Evolutionary conservation across 2,113 vertebrate species (phyloP), one percentile per base, ranked within the genome.

Genomic region (Callipepla californica): DNA sequence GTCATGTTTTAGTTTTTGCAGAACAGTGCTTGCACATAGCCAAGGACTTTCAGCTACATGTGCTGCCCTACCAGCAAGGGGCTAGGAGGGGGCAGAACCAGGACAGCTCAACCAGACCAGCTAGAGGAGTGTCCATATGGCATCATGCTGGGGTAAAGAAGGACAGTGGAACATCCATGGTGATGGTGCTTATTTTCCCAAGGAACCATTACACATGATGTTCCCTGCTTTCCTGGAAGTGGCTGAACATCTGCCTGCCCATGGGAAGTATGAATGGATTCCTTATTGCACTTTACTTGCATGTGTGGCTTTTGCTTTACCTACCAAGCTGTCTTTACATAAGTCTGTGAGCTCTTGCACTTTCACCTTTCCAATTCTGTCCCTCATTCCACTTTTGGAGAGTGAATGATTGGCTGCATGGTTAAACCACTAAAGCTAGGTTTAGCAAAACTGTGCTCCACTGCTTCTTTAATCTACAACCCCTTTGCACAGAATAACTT

Each of bases 371-470:
- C 34, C 21, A 23, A 9, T 61, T 61, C 58, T 36, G n/a, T 61
- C 34, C 21, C 21, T 13, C 58, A 61, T 25, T 34, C 34, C 58
- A 61, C 58, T 13, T 61, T 13, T 20, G 21, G n/a, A 36, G 21
- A 61, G 58, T 36, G 34, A 61, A 13, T 13, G 23, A 61, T 34
- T 6, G 6, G 6, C 36, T 61, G 34, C 14, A 8, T 38, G 22
- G 59, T 10, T 38, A 38, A 61, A 38, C 14, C 59, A 25, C 34
- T 38, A 61, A 23, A 17, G 22, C 34, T 36, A 89, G 25, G 14
- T 0, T 62, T 50, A 44, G 11, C 73, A 86, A 72, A 85, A 80
- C 16, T 5, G 5, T 2, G 26, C 9, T 6, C 6, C 4, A 6
- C 57, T 65, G 32, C 11, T 76, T 80, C 61, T 69, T 32, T 73